Base-by-base conservation (phyloP, 2,888 invertebrate genomes). In the Monoplex corrugatus region DNA sequence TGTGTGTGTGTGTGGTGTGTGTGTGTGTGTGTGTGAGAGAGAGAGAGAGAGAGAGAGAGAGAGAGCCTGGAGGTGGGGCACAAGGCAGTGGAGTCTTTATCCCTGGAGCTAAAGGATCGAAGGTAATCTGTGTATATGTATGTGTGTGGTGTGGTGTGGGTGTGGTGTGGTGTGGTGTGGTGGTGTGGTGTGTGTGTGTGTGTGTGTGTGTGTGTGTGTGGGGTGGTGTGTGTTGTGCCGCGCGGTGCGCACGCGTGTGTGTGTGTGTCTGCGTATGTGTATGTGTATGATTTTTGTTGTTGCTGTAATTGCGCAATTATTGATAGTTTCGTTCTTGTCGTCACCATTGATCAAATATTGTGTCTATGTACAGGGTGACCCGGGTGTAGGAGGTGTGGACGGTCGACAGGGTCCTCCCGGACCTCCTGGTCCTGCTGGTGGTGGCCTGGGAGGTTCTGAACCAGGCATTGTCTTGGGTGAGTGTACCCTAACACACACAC, bases 391-490 rank as follows among this genome's bases (percentile, higher is more conserved):
- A 16, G 89, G 89, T 44, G 85, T 90, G 0, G 87, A 88, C 3
- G 89, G 89, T 38, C 87, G 90, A 0, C 91, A 90, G 2, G 94
- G 94, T 5, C 91, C 89, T 6, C 89, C 91, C 5, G 94, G 94
- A 0, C 84, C 89, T 6, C 89, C 91, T 35, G 92, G 92, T 3
- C 86, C 43, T 13, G 35, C 87, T 10, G 87, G 87, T 16, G 45
- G 32, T 0, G n/a, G 16, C 19, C 32, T 35, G 35, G 88, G 44
- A 23, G 19, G 50, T 1, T 16, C 50, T 6, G 84, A 57, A 35
- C 43, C 63, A 40, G 82, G 80, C 57, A 82, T 80, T 43, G 87
- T 78, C 3, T 16, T 87, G 38, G 82, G 72, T 78, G 43, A 44
- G n/a, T 32, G 72, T 72, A 28, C 1, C 32, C 32, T n/a, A n/a